phyloP scores from a whole-genome alignment of 2,113 vertebrate species.

The Platysteira castanea region DNA sequence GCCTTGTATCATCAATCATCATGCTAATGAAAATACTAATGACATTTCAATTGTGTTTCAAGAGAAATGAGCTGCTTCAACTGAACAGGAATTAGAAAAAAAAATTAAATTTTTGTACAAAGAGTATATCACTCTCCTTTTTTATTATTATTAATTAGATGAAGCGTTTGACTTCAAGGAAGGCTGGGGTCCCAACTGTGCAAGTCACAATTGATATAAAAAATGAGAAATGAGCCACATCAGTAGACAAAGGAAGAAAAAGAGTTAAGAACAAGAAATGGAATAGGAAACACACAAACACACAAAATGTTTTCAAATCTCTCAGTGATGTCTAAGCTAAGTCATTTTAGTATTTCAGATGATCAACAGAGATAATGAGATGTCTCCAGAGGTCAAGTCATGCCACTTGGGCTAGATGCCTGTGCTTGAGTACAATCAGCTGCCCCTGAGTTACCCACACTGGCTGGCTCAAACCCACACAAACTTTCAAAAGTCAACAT shows the following conservation, averaged over 20 bases:
- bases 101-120: neutral
- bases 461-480: neutral
- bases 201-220: neutral
- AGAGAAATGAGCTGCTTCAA: slow-evolving; percentile 9
- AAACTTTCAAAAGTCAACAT: neutral
- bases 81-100: slow-evolving; percentile 24
- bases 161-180: neutral
- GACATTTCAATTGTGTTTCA: neutral
- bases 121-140: neutral
- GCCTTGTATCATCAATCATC: slow-evolving; percentile 46
- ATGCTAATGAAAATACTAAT: slow-evolving; percentile 51
- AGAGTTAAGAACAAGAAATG: neutral
- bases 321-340: neutral
- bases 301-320: neutral
- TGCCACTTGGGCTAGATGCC: neutral
- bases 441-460: neutral
- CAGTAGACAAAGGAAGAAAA: neutral
- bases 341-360: neutral
- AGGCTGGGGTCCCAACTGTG: neutral
- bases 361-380: neutral
- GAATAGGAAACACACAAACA: neutral
- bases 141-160: slow-evolving; percentile 10
- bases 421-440: neutral
- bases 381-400: neutral
- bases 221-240: neutral